phyloP scores from a whole-genome alignment of 2,888 invertebrate genomes.

The Dyspetes luteomarginatus region DNA sequence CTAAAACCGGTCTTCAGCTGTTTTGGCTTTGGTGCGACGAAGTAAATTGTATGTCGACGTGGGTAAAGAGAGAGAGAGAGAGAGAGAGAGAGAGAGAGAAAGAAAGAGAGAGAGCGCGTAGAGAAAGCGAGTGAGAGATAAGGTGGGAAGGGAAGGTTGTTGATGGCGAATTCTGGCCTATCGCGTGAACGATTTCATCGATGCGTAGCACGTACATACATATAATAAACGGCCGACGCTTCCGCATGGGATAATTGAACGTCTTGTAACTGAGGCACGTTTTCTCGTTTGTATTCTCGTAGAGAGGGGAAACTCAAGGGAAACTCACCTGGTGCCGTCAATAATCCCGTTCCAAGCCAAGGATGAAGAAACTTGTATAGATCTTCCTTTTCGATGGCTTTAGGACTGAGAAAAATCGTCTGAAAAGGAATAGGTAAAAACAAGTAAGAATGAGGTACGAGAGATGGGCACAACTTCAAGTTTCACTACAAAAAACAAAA shows the following conservation, averaged over 20 bases:
- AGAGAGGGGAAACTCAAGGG: constrained; percentile 47
- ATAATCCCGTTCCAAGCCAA: constrained; percentile 74
- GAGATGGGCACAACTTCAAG: not conserved
- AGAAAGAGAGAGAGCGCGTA: not conserved
- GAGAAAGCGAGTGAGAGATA: not conserved
- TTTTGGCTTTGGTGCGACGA: too few relatives aligned
- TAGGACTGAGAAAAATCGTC: constrained; percentile 71
- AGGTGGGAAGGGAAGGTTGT: not conserved
- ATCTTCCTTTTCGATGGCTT: constrained; percentile 73
- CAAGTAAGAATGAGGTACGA: not conserved
- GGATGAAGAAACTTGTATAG: constrained; percentile 70
- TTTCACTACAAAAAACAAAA: not conserved
- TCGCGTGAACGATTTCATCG: constrained; percentile 33
- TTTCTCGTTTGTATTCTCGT: constrained; percentile 51
- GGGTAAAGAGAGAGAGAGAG: too few relatives aligned
- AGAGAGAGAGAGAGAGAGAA: constrained; percentile 1
- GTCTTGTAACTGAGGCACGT: constrained; percentile 74
- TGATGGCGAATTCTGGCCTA: not conserved
- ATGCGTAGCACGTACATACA: constrained; percentile 64
- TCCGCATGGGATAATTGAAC: constrained; percentile 66
- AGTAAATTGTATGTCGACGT: too few relatives aligned
- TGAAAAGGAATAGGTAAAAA: constrained; percentile 50
- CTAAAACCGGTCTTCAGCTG: too few relatives aligned
- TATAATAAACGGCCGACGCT: constrained; percentile 63
- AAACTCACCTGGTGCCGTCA: constrained; percentile 73